Percentiles rank a stretch among this genome's conserved stretches.
phyloP scores from a whole-genome alignment of 2,888 invertebrate genomes.

The Ecliptopera silaceata region DNA sequence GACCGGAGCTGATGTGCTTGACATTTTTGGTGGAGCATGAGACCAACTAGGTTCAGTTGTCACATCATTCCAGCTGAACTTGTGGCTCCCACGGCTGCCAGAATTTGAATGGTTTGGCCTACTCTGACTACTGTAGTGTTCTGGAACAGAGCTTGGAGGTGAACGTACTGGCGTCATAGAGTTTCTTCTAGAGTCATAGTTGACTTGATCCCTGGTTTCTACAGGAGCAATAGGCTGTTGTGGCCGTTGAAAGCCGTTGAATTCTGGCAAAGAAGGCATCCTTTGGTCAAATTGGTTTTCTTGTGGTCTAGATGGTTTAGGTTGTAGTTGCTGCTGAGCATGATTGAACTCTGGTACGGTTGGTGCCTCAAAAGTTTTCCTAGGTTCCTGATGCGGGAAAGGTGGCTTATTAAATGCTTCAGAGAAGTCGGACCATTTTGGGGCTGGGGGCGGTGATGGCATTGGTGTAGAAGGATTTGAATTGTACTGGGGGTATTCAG shows the following conservation, averaged over 20 bases:
- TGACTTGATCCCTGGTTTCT: neutral
- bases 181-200: constrained; percentile 1
- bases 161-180: neutral
- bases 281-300: neutral
- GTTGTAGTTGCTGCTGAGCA: constrained; percentile 4
- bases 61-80: constrained; percentile 45
- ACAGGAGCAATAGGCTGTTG: neutral
- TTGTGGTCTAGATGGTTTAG: neutral
- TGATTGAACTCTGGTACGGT: neutral
- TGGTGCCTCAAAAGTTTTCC: constrained; percentile 1
- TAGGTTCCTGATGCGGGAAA: constrained; percentile 14
- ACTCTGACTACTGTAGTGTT: neutral
- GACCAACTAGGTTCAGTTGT: constrained; percentile 15
- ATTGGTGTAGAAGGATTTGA: constrained; percentile 25
- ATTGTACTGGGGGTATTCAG: constrained; percentile 6
- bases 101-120: constrained; percentile 1
- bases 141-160: neutral
- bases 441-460: constrained; percentile 36
- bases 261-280: constrained; percentile 2
- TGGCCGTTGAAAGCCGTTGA: constrained; percentile 2
- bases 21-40: constrained; percentile 3
- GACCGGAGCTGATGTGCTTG: constrained; percentile 13
- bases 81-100: constrained; percentile 46
- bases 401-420: constrained; percentile 24
- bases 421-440: constrained; percentile 40